A percentile compares a stretch with the other conserved stretches of the same genome.
Evolutionary conservation across 2,888 invertebrate species (phyloP).

Genomic region (Xylophagus ater): DNA sequence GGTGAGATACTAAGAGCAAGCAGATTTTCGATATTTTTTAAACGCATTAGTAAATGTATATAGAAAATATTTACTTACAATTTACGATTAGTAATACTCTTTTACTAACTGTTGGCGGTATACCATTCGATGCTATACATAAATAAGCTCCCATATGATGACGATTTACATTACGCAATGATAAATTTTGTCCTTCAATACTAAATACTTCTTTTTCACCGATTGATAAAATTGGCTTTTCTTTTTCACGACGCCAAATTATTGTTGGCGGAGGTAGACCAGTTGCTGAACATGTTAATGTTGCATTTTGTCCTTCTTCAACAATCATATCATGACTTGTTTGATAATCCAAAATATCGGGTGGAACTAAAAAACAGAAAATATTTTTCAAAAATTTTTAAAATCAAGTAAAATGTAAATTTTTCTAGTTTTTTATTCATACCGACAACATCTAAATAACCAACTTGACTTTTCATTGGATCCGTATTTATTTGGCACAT

Average conservation of each 20-base stretch:
- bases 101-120: conserved; percentile 39
- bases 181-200: conserved; percentile 32
- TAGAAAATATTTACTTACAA: conserved; percentile 33
- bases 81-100: conserved; percentile 34
- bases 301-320: conserved; percentile 75
- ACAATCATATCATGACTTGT: conserved; percentile 80
- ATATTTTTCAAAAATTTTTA: neutral
- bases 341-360: conserved; percentile 75
- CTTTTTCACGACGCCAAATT: conserved; percentile 77
- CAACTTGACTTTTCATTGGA: conserved; percentile 84
- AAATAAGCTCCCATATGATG: conserved; percentile 35
- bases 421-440: conserved; percentile 23
- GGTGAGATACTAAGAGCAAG: too few relatives aligned
- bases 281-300: conserved; percentile 74
- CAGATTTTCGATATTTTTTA: too few relatives aligned
- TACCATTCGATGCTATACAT: conserved; percentile 38
- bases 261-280: conserved; percentile 78
- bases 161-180: conserved; percentile 29
- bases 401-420: neutral
- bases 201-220: conserved; percentile 28
- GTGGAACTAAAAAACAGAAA: conserved; percentile 53
- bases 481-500: conserved; percentile 92
- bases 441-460: conserved; percentile 80
- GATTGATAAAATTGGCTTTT: conserved; percentile 44
- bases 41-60: neutral